Conservation (phyloP, 2,113 vertebrate species). For the Plecturocebus donacophilus region DNA sequence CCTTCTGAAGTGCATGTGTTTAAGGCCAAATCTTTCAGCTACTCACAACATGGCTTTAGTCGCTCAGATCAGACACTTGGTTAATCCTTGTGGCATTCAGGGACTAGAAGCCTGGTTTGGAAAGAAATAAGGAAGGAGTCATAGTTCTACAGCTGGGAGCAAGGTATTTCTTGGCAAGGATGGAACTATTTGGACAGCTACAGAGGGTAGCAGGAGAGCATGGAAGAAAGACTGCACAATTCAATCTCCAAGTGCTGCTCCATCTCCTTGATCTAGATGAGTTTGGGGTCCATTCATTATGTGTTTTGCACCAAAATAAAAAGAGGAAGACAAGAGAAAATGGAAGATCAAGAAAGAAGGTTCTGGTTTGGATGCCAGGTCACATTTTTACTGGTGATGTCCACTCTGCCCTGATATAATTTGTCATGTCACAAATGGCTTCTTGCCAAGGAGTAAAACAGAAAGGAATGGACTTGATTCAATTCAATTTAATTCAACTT, state of each 20-base stretch:
- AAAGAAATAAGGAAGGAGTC: not conserved
- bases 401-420: not conserved
- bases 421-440: not conserved
- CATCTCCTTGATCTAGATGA: not conserved
- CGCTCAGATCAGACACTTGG: not conserved
- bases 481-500: not conserved
- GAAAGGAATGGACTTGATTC: not conserved
- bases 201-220: not conserved
- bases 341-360: not conserved
- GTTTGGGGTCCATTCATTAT: not conserved
- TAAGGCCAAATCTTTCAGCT: not conserved
- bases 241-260: not conserved
- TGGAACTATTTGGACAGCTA: not conserved
- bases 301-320: not conserved
- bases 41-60: not conserved
- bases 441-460: not conserved
- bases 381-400: not conserved
- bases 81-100: not conserved
- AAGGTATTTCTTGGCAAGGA: not conserved
- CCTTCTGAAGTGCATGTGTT: not conserved
- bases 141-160: not conserved
- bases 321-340: conserved; percentile 16
- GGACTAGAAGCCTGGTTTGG: not conserved
- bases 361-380: not conserved
- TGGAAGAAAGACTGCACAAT: not conserved